Percentiles rank a stretch among this genome's conserved stretches.
Conservation (phyloP, 1,140 invertebrate species). For the Cotesia typhae region DNA sequence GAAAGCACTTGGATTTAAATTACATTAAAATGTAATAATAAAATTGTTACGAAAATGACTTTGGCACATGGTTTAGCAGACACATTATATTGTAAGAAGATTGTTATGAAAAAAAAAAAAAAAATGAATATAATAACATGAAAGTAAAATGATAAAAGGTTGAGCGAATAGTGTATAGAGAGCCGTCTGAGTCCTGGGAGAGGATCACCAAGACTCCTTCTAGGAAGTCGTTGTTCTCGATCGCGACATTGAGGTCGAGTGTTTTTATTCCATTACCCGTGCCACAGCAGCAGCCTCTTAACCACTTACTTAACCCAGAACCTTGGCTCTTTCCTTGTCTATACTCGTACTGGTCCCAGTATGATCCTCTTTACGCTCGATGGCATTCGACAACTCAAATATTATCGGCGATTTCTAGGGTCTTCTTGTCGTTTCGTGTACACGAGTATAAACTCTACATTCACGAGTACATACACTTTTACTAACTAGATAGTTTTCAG, state of each 20-base stretch:
- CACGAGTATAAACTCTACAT: background rate
- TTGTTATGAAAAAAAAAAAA: constrained; percentile 8
- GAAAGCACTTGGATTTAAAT: no score
- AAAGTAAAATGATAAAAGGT: constrained; percentile 36
- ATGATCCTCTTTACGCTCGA: constrained; percentile 37
- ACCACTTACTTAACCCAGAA: constrained; percentile 46
- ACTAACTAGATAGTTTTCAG: constrained; percentile 12
- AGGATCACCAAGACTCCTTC: constrained; percentile 23
- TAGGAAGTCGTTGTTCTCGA: constrained; percentile 29
- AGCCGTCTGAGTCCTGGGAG: background rate
- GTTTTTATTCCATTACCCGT: constrained; percentile 48
- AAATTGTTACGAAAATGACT: no score
- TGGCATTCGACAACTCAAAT: constrained; percentile 46
- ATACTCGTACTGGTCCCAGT: constrained; percentile 13
- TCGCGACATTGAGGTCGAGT: constrained; percentile 44
- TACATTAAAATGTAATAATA: no score
- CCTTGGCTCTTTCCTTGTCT: constrained; percentile 43
- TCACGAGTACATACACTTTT: background rate
- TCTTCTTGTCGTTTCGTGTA: constrained; percentile 16
- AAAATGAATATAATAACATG: constrained; percentile 17
- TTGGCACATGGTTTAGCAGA: background rate
- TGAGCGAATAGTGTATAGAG: background rate
- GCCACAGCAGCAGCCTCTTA: constrained; percentile 41
- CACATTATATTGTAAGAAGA: background rate
- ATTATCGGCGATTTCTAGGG: constrained; percentile 39